These are phyloP conservation scores for Allacma fusca DNA, from an alignment of 2,888 invertebrate genomes.

Conservation along the genomic window DNA sequence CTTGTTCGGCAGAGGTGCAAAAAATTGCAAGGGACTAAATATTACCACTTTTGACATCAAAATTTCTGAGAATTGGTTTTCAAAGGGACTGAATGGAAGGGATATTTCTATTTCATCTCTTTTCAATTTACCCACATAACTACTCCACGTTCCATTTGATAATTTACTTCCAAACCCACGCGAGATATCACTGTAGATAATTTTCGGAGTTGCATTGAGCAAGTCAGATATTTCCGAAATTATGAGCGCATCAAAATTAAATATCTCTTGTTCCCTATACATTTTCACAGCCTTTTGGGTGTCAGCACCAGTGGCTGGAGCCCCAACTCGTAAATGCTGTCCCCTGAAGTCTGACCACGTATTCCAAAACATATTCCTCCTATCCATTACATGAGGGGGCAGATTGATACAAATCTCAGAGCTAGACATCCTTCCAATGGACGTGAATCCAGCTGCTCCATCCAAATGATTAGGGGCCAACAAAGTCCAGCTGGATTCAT, in stretches of 20 bases:
- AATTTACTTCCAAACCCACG: not conserved
- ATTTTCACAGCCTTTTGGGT: not conserved
- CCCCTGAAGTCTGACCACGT: constrained; percentile 26
- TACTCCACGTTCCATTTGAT: constrained; percentile 7
- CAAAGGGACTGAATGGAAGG: constrained; percentile 14
- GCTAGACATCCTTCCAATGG: not conserved
- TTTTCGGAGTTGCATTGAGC: not conserved
- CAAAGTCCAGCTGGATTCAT: not conserved
- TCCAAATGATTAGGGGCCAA: not conserved
- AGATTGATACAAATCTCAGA: not conserved
- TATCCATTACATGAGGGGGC: not conserved
- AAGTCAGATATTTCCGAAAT: not conserved
- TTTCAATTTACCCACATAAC: not conserved
- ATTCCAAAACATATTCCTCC: constrained; percentile 14
- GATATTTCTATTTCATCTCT: not conserved
- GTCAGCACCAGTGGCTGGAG: not conserved
- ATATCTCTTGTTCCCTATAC: not conserved
- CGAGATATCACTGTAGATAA: not conserved
- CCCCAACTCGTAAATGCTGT: not conserved
- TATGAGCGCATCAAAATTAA: not conserved
- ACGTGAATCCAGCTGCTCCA: not conserved
- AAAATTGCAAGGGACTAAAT: constrained; percentile 18
- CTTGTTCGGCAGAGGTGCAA: constrained; percentile 18
- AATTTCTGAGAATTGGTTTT: not conserved
- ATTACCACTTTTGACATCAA: constrained; percentile 27